Conservation (phyloP, 2,888 invertebrate species). For the Dryobota labecula region DNA sequence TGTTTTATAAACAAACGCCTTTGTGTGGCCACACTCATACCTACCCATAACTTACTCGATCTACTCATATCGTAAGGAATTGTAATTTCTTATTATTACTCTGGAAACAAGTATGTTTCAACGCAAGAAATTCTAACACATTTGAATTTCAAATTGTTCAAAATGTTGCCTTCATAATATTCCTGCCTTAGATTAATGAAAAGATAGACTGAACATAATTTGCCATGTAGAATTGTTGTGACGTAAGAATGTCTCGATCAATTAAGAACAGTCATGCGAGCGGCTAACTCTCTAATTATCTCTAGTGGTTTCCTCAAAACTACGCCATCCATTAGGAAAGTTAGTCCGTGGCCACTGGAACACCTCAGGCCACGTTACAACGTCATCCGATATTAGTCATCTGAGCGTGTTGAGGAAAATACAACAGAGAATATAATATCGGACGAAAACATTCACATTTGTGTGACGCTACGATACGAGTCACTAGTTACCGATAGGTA, state of each 20-base stretch:
- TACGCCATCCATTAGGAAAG: slow-evolving; percentile 85
- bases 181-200: slow-evolving; percentile 54
- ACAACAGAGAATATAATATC: slow-evolving; percentile 75
- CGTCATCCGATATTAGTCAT: slow-evolving; percentile 85
- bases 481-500: slow-evolving; percentile 44
- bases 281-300: slow-evolving; percentile 84
- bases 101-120: slow-evolving; percentile 65
- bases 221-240: slow-evolving; percentile 63
- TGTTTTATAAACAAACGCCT: slow-evolving; percentile 88
- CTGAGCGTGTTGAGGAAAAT: slow-evolving; percentile 74
- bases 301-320: slow-evolving; percentile 84
- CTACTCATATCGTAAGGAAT: slow-evolving; percentile 73
- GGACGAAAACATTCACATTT: slow-evolving; percentile 63
- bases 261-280: slow-evolving; percentile 81
- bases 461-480: slow-evolving; percentile 61
- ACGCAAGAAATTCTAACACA: slow-evolving; percentile 67
- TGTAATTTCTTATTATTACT: slow-evolving; percentile 71
- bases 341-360: slow-evolving; percentile 70
- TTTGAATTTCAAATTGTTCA: slow-evolving; percentile 69
- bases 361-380: slow-evolving; percentile 72
- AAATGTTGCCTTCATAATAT: slow-evolving; percentile 58
- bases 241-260: slow-evolving; percentile 80
- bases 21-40: slow-evolving; percentile 79
- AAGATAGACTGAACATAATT: slow-evolving; percentile 56
- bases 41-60: slow-evolving; percentile 76